phyloP scores from a whole-genome alignment of 2,888 invertebrate species.

The Ectemnius lituratus region DNA sequence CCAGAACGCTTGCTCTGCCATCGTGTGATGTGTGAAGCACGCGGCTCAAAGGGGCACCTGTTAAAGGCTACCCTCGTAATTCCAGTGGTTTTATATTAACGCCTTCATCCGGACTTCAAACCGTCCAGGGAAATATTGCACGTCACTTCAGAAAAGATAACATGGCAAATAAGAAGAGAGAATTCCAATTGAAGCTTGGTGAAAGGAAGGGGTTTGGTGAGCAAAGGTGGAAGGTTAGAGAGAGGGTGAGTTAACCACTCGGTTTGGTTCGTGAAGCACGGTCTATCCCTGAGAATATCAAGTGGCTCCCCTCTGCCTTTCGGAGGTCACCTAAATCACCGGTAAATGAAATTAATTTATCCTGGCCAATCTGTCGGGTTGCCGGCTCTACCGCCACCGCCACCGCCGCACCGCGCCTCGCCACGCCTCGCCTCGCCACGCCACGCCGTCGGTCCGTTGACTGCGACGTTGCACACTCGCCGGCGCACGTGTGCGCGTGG shows the following conservation, averaged over 20 bases:
- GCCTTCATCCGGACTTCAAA: too few relatives aligned
- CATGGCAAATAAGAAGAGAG: too few relatives aligned
- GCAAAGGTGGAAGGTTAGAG: not conserved
- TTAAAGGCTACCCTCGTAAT: not conserved
- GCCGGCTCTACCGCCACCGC: too few relatives aligned
- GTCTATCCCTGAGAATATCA: conserved; percentile 54
- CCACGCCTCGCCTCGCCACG: too few relatives aligned
- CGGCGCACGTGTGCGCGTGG: conserved; percentile 55
- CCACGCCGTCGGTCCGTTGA: too few relatives aligned
- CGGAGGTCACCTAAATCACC: conserved; percentile 65
- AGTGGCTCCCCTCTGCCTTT: conserved; percentile 56
- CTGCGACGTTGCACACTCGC: conserved; percentile 57
- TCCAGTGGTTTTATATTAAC: conserved; percentile 3
- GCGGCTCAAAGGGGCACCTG: not conserved
- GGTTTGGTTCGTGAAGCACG: conserved; percentile 16
- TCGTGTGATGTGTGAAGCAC: conserved; percentile 43
- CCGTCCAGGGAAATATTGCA: too few relatives aligned
- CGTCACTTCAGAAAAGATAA: too few relatives aligned
- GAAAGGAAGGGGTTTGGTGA: too few relatives aligned
- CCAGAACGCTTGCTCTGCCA: conserved; percentile 43
- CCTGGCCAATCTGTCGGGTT: conserved; percentile 67
- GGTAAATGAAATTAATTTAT: conserved; percentile 70
- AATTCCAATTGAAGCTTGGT: too few relatives aligned
- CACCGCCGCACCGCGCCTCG: too few relatives aligned
- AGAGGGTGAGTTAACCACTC: conserved; percentile 1